Conservation (phyloP, 1,140 invertebrate genomes). For the Cheumatopsyche charites region DNA sequence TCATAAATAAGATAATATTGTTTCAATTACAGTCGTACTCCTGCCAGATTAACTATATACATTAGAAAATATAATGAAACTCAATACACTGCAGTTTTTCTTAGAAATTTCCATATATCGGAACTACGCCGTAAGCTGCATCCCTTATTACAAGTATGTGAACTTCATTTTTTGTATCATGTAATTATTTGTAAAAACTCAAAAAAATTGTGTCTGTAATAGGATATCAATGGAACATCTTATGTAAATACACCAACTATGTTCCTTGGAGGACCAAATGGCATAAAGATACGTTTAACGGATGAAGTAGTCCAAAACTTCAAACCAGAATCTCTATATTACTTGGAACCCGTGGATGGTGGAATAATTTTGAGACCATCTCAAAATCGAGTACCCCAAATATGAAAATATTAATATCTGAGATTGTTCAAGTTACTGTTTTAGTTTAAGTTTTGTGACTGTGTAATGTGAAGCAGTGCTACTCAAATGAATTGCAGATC, state of each 20-base stretch:
- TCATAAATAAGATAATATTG: slow-evolving; percentile 12
- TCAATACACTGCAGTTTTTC: slow-evolving; percentile 20
- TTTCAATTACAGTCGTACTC: slow-evolving; percentile 17
- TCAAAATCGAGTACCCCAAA: too few species aligned
- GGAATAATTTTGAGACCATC: slow-evolving; percentile 40
- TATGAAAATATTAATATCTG: too few species aligned
- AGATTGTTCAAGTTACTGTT: too few species aligned
- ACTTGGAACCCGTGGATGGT: slow-evolving; percentile 36
- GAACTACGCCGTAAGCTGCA: slow-evolving; percentile 16
- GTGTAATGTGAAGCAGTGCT: too few species aligned
- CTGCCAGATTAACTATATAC: slow-evolving; percentile 13
- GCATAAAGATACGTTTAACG: slow-evolving; percentile 55
- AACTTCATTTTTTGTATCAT: slow-evolving; percentile 3
- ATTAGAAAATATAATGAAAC: background rate
- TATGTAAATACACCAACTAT: slow-evolving; percentile 39
- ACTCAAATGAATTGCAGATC: too few species aligned
- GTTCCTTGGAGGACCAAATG: slow-evolving; percentile 55
- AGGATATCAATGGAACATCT: background rate
- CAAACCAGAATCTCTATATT: slow-evolving; percentile 45
- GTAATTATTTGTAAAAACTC: background rate
- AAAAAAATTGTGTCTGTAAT: background rate
- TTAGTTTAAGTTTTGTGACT: too few species aligned
- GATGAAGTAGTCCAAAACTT: slow-evolving; percentile 56
- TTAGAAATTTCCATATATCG: slow-evolving; percentile 16
- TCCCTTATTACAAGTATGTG: slow-evolving; percentile 21